Evolutionary conservation across 2,797 vertebrate species (phyloP), one percentile per base, ranked within the genome.

Genomic region (Sebastes minor): DNA sequence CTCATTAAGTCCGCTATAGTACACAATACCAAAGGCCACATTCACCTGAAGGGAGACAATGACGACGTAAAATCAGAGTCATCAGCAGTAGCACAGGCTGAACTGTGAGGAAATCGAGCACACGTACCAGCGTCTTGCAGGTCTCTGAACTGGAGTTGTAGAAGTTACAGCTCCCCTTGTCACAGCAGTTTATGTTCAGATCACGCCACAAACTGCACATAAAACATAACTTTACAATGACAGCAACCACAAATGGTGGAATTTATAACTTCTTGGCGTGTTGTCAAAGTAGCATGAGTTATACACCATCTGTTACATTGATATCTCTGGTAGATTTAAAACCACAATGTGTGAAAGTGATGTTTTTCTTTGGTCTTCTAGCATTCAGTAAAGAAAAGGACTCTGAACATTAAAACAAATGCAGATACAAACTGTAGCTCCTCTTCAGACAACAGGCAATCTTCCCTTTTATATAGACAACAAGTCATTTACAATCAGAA

Each of bases 151-250:
- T 90, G 67, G 84, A 91, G 81, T 95, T 94, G 89, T 93, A 91
- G 86, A 96, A 96, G 79, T 95, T 92, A 79, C 96, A 96, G 33
- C 3, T 76, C 5, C 80, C 89, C 14, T 94, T 65, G n/a, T 93
- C 69, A 80, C 96, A 96, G 92, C 96, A 96, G 25, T 95, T 90
- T 13, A 3, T 88, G 82, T 95, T 96, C 67, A 96, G 92, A 42
- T 94, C 94, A 12, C 28, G 87, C 96, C 96, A 96, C 67, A 96
- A 87, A 30, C 96, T 96, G 87, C 71, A 87, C 8, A 89, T 4
- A 69, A 81, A 80, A 79, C 13, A 84, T 0, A 83, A 2, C 27
- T 16, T 42, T 25, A 65, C 53, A 28, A 62, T 22, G n/a, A 35
- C 16, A 53, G 74, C 22, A 71, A 8, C 22, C 46, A 55, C 11